These are phyloP conservation scores for Terrapene triunguis DNA, from an alignment of 2,113 vertebrate genomes.

Conservation along the genomic window DNA sequence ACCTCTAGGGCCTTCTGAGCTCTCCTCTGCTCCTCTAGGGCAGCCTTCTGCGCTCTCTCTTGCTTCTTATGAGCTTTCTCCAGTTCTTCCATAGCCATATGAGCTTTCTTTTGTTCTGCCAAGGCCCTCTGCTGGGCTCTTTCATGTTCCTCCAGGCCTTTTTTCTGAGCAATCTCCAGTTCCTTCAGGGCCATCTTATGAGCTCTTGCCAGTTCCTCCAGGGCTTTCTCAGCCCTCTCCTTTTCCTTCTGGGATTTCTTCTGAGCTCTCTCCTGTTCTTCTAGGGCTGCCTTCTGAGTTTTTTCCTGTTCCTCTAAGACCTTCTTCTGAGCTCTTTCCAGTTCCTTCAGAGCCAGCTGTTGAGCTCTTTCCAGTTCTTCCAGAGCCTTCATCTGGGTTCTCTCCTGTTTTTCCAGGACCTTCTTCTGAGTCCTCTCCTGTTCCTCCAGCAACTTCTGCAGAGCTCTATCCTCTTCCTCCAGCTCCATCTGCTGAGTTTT, in stretches of 20 bases:
- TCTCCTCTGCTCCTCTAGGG: slow-evolving; percentile 12
- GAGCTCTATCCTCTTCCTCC: neutral
- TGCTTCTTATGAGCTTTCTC: neutral
- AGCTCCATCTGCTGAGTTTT: slow-evolving; percentile 2
- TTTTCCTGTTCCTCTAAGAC: neutral
- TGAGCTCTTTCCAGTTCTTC: neutral
- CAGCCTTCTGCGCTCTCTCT: neutral
- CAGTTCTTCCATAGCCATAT: neutral
- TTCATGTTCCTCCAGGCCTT: neutral
- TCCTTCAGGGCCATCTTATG: neutral
- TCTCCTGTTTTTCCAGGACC: neutral
- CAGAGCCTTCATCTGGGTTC: neutral
- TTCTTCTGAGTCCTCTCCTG: neutral
- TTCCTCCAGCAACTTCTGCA: neutral
- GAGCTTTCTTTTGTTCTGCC: neutral
- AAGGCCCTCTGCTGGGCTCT: neutral
- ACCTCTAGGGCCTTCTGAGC: neutral
- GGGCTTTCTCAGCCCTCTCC: neutral
- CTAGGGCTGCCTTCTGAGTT: neutral
- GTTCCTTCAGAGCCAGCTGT: neutral
- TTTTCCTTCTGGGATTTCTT: neutral
- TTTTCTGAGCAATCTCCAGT: neutral
- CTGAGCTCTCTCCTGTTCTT: neutral
- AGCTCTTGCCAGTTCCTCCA: neutral
- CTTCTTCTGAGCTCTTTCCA: neutral